Percentiles rank a stretch among this genome's conserved stretches.
phyloP scores from a whole-genome alignment of 1,140 invertebrate species.

The Drosophila kurseongensis region DNA sequence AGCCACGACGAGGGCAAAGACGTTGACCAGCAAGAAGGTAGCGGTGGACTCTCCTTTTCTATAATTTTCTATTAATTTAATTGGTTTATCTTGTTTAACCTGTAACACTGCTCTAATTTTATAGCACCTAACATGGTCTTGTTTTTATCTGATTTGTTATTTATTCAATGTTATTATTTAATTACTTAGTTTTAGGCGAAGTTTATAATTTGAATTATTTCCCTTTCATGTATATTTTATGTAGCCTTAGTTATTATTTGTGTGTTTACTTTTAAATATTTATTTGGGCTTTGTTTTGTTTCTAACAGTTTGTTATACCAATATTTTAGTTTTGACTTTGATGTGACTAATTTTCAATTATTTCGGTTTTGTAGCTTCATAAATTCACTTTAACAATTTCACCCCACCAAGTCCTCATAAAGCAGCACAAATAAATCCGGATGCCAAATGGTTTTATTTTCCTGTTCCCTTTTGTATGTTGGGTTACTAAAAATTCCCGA shows the following conservation, averaged over 20 bases:
- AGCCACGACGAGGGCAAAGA: constrained; percentile 33
- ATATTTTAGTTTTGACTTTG: not conserved
- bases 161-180: constrained; percentile 15
- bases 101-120: constrained; percentile 11
- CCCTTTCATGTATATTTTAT: constrained; percentile 9
- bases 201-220: constrained; percentile 8
- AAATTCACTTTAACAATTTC: constrained; percentile 43
- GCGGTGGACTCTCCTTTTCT: constrained; percentile 43
- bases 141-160: constrained; percentile 1
- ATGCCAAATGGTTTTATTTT: constrained; percentile 37
- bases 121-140: not conserved
- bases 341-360: constrained; percentile 15
- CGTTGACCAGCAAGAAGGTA: constrained; percentile 62
- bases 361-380: constrained; percentile 28
- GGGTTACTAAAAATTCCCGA: constrained; percentile 67
- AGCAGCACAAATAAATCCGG: constrained; percentile 56
- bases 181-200: constrained; percentile 13
- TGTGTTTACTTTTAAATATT: constrained; percentile 4
- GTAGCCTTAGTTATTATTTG: constrained; percentile 27
- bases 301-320: not conserved
- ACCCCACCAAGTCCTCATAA: constrained; percentile 9
- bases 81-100: not conserved
- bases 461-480: constrained; percentile 21
- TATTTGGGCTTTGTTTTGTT: constrained; percentile 5
- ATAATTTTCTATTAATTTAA: constrained; percentile 37